Conservation (phyloP, 2,888 invertebrate species). For the Octodonta nipae region DNA sequence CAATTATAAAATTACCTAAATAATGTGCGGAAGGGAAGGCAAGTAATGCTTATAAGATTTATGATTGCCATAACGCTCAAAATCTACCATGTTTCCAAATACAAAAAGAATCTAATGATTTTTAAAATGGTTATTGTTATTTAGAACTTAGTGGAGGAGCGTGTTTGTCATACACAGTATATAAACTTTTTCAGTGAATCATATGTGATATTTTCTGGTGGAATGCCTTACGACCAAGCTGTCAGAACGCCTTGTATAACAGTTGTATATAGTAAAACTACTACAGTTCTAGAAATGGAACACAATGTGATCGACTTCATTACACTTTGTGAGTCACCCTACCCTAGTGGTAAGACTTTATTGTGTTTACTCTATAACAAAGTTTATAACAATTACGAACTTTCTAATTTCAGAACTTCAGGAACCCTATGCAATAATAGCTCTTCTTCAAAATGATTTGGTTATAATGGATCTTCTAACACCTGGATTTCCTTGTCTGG, state of each 20-base stretch:
- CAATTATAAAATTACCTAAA: no score
- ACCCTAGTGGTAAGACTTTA: conserved; percentile 61
- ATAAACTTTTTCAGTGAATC: conserved; percentile 67
- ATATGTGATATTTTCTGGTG: conserved; percentile 93
- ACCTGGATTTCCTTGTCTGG: conserved; percentile 94
- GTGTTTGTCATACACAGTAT: no score
- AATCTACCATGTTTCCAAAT: no score
- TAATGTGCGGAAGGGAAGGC: no score
- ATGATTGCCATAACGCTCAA: no score
- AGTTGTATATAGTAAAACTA: conserved; percentile 89
- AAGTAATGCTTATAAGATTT: no score
- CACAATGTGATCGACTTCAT: conserved; percentile 95
- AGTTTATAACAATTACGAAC: no score
- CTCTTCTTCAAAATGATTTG: conserved; percentile 91
- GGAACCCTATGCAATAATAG: conserved; percentile 95
- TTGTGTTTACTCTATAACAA: no score
- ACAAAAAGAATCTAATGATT: no score
- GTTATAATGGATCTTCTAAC: conserved; percentile 93
- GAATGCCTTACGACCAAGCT: conserved; percentile 80
- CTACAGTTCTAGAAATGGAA: conserved; percentile 98
- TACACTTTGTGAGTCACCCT: conserved; percentile 88
- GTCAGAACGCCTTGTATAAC: conserved; percentile 87
- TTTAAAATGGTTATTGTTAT: no score
- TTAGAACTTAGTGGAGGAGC: no score
- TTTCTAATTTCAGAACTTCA: conserved; percentile 64